These are phyloP conservation scores for Bombyx mandarina DNA, from an alignment of 1,140 invertebrate species.

Conservation along the genomic window DNA sequence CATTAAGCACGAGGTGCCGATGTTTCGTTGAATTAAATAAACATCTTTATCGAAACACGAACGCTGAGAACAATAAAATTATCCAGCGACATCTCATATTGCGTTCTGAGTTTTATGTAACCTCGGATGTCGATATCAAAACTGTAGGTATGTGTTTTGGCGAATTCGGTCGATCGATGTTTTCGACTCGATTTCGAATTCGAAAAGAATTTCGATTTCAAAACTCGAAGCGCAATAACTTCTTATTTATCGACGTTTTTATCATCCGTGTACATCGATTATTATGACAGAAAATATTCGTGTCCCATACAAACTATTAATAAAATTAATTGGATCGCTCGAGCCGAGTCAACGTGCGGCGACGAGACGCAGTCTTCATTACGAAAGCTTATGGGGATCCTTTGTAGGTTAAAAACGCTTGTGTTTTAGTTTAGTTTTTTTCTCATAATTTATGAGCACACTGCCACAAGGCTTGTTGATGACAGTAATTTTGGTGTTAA, in stretches of 20 bases:
- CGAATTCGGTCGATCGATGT: constrained; percentile 23
- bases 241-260: constrained; percentile 17
- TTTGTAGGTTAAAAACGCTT: constrained; percentile 4
- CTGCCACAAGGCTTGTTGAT: constrained; percentile 4
- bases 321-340: constrained; percentile 17
- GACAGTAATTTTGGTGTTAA: constrained; percentile 14
- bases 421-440: constrained; percentile 6
- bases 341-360: neutral
- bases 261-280: constrained; percentile 8
- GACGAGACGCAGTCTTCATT: constrained; percentile 5
- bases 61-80: constrained; percentile 23
- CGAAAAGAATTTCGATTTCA: constrained; percentile 16
- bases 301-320: constrained; percentile 15
- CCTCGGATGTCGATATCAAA: constrained; percentile 17
- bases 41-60: constrained; percentile 26
- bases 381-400: constrained; percentile 8
- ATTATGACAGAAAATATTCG: constrained; percentile 10
- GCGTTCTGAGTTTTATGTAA: constrained; percentile 28
- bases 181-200: constrained; percentile 7
- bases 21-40: constrained; percentile 9
- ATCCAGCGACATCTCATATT: constrained; percentile 18
- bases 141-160: constrained; percentile 14
- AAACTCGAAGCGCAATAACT: constrained; percentile 17
- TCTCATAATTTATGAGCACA: constrained; percentile 10
- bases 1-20: constrained; percentile 1